phyloP scores from a whole-genome alignment of 92 coral and sea anemone genomes.

The Heteractis magnifica region DNA sequence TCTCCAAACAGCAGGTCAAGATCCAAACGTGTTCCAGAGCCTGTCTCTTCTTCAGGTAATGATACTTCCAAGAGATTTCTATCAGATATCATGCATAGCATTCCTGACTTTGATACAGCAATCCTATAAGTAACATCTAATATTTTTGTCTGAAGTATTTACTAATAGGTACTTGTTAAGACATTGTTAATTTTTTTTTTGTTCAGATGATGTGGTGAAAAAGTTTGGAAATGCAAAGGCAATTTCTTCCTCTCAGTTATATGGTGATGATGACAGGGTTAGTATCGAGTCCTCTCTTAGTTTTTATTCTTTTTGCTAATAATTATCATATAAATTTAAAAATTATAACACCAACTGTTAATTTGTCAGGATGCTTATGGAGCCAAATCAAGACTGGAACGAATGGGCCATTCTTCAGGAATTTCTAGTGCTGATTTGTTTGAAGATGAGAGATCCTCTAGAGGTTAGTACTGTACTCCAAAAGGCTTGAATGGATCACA shows the following conservation, averaged over 20 bases:
- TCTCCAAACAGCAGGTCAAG: background rate
- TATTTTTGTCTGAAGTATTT: too few species aligned
- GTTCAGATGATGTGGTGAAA: constrained; percentile 73
- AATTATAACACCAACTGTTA: background rate
- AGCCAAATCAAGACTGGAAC: constrained; percentile 78
- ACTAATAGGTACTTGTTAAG: too few species aligned
- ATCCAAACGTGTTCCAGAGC: background rate
- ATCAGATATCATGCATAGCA: too few species aligned
- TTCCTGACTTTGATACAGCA: too few species aligned
- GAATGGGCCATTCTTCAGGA: constrained; percentile 74
- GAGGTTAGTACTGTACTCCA: constrained; percentile 3
- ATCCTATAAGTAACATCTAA: too few species aligned
- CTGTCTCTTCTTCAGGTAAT: constrained; percentile 8
- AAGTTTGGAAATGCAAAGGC: constrained; percentile 97
- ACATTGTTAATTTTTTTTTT: background rate
- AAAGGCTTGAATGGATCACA: background rate
- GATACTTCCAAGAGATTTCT: background rate
- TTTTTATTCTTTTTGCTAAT: too few species aligned
- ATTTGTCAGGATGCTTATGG: constrained; percentile 65
- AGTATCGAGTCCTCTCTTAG: background rate
- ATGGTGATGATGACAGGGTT: constrained; percentile 71
- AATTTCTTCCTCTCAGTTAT: constrained; percentile 90
- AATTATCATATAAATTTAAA: too few species aligned
- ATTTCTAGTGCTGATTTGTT: constrained; percentile 96
- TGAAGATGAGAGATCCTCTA: constrained; percentile 46